A percentile compares a stretch with the other conserved stretches of the same genome.
These are phyloP conservation scores for Scolopax mira DNA, from an alignment of 2,113 vertebrate genomes.

Conservation along the genomic window DNA sequence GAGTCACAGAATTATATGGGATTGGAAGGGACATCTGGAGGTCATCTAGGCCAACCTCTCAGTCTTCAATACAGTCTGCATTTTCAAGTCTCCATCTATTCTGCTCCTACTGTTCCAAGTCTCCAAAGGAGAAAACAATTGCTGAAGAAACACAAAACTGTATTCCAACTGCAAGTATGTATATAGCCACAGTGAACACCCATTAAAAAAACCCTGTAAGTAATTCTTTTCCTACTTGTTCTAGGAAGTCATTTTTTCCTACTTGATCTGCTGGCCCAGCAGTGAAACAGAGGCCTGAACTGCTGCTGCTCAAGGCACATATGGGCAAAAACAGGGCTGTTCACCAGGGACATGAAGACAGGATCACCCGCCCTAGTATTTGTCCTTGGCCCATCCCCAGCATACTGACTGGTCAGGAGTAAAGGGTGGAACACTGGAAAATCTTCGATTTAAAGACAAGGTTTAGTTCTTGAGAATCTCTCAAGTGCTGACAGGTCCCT, in stretches of 20 bases:
- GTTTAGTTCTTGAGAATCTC: not conserved
- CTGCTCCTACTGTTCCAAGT: not conserved
- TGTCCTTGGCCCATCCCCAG: too few species aligned
- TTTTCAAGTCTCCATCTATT: not conserved
- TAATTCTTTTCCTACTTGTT: not conserved
- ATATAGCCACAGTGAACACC: not conserved
- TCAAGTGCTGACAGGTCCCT: not conserved
- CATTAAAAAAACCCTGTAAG: not conserved
- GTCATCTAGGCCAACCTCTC: too few species aligned
- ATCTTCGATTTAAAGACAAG: not conserved
- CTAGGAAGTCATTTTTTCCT: not conserved
- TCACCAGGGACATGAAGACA: not conserved
- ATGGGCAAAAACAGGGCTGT: not conserved
- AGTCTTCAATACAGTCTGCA: not conserved
- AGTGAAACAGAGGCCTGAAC: not conserved
- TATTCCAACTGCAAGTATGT: not conserved
- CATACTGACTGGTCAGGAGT: not conserved
- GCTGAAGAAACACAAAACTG: not conserved
- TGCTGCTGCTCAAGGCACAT: not conserved
- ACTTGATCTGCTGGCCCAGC: not conserved
- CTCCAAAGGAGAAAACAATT: not conserved
- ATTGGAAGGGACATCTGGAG: too few species aligned
- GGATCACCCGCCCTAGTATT: not conserved
- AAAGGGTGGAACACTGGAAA: not conserved
- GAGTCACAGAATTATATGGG: too few species aligned